Conservation (phyloP, 2,888 invertebrate genomes). For the Rambutsinella grinnellia region DNA sequence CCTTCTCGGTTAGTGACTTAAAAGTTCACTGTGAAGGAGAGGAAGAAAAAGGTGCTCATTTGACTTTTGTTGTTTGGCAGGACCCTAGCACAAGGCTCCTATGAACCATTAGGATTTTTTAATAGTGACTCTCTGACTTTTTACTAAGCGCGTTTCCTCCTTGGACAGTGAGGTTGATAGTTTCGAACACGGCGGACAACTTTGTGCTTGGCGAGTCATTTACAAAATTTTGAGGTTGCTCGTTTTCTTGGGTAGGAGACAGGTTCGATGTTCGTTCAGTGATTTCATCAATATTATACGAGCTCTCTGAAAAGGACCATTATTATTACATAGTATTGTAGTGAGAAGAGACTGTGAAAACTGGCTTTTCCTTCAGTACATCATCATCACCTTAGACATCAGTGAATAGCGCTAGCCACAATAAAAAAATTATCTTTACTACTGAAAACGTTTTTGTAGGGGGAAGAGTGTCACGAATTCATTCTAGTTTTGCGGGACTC, state of each 20-base stretch:
- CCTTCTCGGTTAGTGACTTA: slow-evolving; percentile 53
- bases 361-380: slow-evolving; percentile 41
- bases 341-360: slow-evolving; percentile 38
- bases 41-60: slow-evolving; percentile 44
- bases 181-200: no score
- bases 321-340: slow-evolving; percentile 18
- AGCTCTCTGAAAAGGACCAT: no score
- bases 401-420: slow-evolving; percentile 37
- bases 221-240: slow-evolving; percentile 40
- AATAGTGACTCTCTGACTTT: slow-evolving; percentile 48
- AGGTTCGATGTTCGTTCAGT: slow-evolving; percentile 25
- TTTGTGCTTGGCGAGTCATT: no score
- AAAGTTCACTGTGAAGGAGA: no score
- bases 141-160: no score
- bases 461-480: slow-evolving; percentile 43
- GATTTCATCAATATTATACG: slow-evolving; percentile 39
- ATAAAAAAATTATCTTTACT: slow-evolving; percentile 35
- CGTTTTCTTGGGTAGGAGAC: slow-evolving; percentile 30
- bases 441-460: slow-evolving; percentile 24
- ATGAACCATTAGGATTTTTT: slow-evolving; percentile 21
- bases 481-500: slow-evolving; percentile 55
- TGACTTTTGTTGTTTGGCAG: slow-evolving; percentile 32
- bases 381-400: slow-evolving; percentile 10
- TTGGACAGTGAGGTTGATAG: no score
- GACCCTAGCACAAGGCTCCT: slow-evolving; percentile 21